Evolutionary conservation across 2,797 vertebrate genomes (phyloP), one percentile per base, ranked within the genome.

Genomic region (Paguma larvata): DNA sequence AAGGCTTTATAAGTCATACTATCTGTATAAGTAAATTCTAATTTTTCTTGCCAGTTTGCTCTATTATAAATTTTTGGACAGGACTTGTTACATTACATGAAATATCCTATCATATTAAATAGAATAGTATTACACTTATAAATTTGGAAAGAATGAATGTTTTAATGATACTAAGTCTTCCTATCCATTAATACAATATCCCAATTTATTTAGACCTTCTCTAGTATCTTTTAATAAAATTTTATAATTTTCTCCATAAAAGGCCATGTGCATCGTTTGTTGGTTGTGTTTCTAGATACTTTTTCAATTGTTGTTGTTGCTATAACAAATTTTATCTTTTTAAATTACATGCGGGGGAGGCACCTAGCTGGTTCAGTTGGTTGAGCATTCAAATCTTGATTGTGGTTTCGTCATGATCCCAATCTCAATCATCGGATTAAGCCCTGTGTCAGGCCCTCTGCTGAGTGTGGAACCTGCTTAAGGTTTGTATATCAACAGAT

Each of bases 21-120:
- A 48, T 51, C 51, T 87, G 14, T 63, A 80, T 72, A 38, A 65
- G 44, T 56, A 85, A 89, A 53, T 77, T 75, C 30, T 30, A 75
- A 77, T 46, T 77, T 94, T 94, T 84, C 63, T 84, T 77, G 68
- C 30, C 59, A 94, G 18, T 75, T 75, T 84, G 21, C 46, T 46
- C 59, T 82, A 34, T 18, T 73, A n/a, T 65, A 94, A 82, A 65
- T 65, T 89, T 89, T 73, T 89, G 90, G 68, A 75, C 27, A 68
- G 13, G 59, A 51, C 32, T 32, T 68, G 9, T 85, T 51, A 67
- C 46, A 19, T 85, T 32, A 90, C 9, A 67, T 44, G 34, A 89
- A 84, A 84, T 77, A 89, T n/a, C 46, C 48, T 84, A 75, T 44
- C 44, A 30, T 78, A 89, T 75, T 73, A 63, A 59, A 77, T 32